phyloP scores from a whole-genome alignment of 2,888 invertebrate genomes.

The Idaea straminata region DNA sequence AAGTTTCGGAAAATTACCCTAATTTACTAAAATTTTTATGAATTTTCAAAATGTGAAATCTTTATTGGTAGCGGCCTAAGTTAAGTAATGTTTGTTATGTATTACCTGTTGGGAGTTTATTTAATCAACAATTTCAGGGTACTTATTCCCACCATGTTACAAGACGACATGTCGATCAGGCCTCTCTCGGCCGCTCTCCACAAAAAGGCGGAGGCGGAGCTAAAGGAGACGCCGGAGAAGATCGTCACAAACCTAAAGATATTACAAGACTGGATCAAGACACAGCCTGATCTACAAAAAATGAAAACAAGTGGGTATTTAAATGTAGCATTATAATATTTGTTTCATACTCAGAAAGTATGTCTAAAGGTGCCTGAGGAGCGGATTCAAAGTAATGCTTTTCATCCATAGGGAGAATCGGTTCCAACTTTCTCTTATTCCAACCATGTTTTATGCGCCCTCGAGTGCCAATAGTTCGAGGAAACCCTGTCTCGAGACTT shows the following conservation, averaged over 20 bases:
- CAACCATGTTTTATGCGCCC: too few relatives aligned
- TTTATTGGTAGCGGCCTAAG: too few relatives aligned
- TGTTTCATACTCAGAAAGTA: too few relatives aligned
- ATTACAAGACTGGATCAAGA: conserved; percentile 70
- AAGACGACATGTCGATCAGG: conserved; percentile 48
- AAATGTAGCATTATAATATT: not conserved
- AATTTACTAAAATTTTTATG: too few relatives aligned
- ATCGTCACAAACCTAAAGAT: conserved; percentile 55
- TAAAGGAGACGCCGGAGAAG: conserved; percentile 67
- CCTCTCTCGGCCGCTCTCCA: conserved; percentile 55
- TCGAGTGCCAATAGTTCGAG: too few relatives aligned
- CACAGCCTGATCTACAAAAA: conserved; percentile 70
- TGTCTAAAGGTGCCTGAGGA: too few relatives aligned
- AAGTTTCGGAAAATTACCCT: too few relatives aligned
- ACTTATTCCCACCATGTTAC: not conserved
- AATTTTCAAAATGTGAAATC: too few relatives aligned
- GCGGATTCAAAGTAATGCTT: too few relatives aligned
- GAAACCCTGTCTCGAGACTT: too few relatives aligned
- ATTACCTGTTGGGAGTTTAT: not conserved
- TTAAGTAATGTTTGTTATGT: not conserved
- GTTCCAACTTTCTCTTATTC: too few relatives aligned
- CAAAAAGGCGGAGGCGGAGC: conserved; percentile 65
- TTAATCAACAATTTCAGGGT: not conserved
- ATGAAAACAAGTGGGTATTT: conserved; percentile 55
- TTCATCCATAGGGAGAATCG: too few relatives aligned